phyloP scores from a whole-genome alignment of 1,140 invertebrate species.

The Drosophila miranda region DNA sequence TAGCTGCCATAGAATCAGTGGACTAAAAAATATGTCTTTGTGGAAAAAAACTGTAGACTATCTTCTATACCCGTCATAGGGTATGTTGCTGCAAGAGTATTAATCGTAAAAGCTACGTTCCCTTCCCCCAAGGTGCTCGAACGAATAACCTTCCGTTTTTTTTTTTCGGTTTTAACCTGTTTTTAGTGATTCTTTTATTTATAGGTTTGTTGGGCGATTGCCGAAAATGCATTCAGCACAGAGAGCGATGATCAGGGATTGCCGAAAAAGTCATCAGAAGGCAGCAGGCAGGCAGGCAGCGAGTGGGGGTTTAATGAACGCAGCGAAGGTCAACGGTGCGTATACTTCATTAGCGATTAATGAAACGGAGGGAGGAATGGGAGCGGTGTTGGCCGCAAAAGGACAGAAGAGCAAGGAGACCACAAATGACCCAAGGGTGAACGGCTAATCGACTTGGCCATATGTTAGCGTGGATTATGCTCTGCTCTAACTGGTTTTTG shows the following conservation, averaged over 20 bases:
- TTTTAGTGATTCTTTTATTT: slow-evolving; percentile 39
- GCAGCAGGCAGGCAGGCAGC: neutral
- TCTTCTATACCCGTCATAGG: no score
- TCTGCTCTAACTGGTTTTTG: slow-evolving; percentile 35
- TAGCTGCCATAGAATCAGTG: no score
- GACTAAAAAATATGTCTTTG: no score
- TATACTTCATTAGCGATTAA: slow-evolving; percentile 57
- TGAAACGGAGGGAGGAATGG: neutral
- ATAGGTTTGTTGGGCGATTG: slow-evolving; percentile 62
- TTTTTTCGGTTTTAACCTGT: slow-evolving; percentile 7
- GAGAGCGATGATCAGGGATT: slow-evolving; percentile 24
- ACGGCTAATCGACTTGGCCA: slow-evolving; percentile 65
- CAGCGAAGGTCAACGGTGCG: slow-evolving; percentile 55
- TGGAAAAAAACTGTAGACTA: no score
- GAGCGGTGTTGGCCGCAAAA: no score
- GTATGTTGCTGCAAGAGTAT: no score
- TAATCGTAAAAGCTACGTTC: no score
- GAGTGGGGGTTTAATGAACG: slow-evolving; percentile 48
- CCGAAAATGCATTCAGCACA: slow-evolving; percentile 45
- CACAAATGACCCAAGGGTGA: slow-evolving; percentile 13
- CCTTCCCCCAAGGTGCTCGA: neutral
- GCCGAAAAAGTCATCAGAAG: slow-evolving; percentile 21
- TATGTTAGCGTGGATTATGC: slow-evolving; percentile 72
- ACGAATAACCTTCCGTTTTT: neutral
- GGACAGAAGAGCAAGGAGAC: neutral